Base-by-base conservation (phyloP, 2,888 invertebrate species). In the Leptothorax acervorum region DNA sequence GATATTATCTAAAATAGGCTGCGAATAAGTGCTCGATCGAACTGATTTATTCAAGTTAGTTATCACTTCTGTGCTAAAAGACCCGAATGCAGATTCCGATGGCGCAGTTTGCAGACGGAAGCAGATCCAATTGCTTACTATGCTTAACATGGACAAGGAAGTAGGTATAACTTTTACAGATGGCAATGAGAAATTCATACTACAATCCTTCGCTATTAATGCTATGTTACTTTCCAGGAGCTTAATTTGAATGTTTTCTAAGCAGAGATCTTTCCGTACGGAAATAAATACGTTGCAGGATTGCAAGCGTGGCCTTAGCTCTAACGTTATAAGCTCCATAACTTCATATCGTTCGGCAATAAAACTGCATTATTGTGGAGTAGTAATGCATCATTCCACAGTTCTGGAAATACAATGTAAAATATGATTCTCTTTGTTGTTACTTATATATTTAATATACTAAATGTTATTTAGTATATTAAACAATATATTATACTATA, bases 101-200 rank as follows among this genome's bases (percentile, higher is more conserved):
- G 93, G 93, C 45, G 90, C 90, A 53, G 93, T 94, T 89, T 94
- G 93, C 48, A 93, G 87, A 12, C 94, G 92, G 84, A 95, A 94
- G 15, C 92, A 93, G 62, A 95, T 90, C 94, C 94, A 95, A 78
- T 90, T 91, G 12, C 91, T 89, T 1, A 85, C 84, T 51, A 94
- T 86, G 62, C 85, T 91, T 51, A 95, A 87, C 1, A 91, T 91
- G 4, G 94, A 94, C 15, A 94, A 76, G 0, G 94, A 92, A 48
- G 88, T 87, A 12, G 94, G 94, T 82, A 93, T 87, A 31, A 94
- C 86, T 86, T 91, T 93, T 4, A 94, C 85, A 18, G 82, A 83
- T 18, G 91, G 89, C 11, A 93, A 82, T 28, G 89, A 83, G 18
- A 94, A 79, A 48, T 76, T 90, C 78, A 89, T 89, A n/a, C 68